These are phyloP conservation scores for Corythornis cristatus DNA, from an alignment of 2,113 vertebrate genomes.

Conservation along the genomic window DNA sequence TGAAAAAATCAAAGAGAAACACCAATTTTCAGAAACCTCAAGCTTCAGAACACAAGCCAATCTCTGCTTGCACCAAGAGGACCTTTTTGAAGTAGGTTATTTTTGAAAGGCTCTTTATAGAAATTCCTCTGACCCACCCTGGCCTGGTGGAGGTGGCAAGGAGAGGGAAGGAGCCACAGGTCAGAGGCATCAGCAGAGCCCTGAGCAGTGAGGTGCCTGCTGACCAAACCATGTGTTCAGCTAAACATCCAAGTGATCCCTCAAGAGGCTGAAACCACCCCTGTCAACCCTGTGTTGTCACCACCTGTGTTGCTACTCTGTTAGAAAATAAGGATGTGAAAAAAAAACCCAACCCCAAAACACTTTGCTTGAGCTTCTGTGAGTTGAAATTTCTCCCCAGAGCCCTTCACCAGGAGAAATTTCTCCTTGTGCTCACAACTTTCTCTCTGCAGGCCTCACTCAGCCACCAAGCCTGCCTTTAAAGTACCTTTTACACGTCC, in stretches of 20 bases:
- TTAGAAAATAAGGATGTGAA: not conserved
- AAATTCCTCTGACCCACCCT: not conserved
- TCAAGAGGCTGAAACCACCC: not conserved
- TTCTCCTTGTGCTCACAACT: not conserved
- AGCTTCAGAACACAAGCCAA: slow-evolving; percentile 35
- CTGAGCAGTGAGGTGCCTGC: not conserved
- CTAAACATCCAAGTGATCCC: not conserved
- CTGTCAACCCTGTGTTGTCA: not conserved
- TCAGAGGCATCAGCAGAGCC: not conserved
- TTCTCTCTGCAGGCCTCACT: not conserved
- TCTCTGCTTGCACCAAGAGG: not conserved
- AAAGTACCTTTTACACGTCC: not conserved
- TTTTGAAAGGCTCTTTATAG: slow-evolving; percentile 17
- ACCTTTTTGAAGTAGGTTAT: slow-evolving; percentile 39
- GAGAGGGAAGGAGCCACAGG: not conserved
- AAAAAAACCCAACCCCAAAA: accelerated
- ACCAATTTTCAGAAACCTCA: slow-evolving; percentile 50
- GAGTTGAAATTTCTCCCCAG: not conserved
- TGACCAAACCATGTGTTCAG: not conserved
- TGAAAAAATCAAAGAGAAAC: slow-evolving; percentile 59
- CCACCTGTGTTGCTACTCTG: not conserved
- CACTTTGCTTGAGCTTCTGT: not conserved
- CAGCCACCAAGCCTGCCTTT: not conserved
- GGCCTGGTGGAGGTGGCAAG: not conserved
- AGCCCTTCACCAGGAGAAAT: not conserved